A percentile compares a stretch with the other conserved stretches of the same genome.
Conservation (phyloP, 1,140 invertebrate species). For the Drosophila albomicans region DNA sequence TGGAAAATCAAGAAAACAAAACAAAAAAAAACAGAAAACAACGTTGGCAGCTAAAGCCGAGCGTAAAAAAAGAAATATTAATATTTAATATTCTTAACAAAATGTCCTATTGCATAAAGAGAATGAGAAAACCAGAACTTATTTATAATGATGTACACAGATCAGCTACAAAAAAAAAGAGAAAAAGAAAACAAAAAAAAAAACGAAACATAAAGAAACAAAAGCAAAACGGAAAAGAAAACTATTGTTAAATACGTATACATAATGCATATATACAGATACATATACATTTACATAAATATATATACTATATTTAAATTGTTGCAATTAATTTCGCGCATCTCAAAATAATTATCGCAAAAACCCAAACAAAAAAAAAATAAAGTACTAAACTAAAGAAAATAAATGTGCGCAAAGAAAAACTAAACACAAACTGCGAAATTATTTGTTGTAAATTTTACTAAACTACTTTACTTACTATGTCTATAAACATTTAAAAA, state of each 20-base stretch:
- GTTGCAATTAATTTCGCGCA: conserved; percentile 55
- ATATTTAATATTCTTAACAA: conserved; percentile 80
- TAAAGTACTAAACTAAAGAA: conserved; percentile 20
- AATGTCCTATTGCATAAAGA: conserved; percentile 79
- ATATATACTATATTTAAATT: conserved; percentile 57
- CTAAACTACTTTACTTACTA: conserved; percentile 62
- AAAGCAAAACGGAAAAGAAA: conserved; percentile 26
- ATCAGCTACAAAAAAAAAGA: conserved; percentile 40
- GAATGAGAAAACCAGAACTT: conserved; percentile 47
- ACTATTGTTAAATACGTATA: conserved; percentile 52
- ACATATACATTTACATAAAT: conserved; percentile 43
- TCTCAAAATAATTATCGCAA: conserved; percentile 60
- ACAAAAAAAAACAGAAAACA: conserved; percentile 30
- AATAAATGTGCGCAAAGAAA: conserved; percentile 29
- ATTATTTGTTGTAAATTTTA: conserved; percentile 79
- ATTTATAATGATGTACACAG: conserved; percentile 47
- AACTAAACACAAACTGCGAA: conserved; percentile 55
- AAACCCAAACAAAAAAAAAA: conserved; percentile 13
- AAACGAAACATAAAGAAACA: conserved; percentile 11
- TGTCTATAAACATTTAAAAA: conserved; percentile 41
- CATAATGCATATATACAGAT: conserved; percentile 48
- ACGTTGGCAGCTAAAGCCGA: conserved; percentile 7
- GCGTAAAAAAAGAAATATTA: conserved; percentile 68
- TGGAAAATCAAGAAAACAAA: conserved; percentile 31
- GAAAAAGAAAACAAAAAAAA: conserved; percentile 4